Base-by-base conservation (phyloP, 2,888 invertebrate species). In the Caenorhabditis japonica region DNA sequence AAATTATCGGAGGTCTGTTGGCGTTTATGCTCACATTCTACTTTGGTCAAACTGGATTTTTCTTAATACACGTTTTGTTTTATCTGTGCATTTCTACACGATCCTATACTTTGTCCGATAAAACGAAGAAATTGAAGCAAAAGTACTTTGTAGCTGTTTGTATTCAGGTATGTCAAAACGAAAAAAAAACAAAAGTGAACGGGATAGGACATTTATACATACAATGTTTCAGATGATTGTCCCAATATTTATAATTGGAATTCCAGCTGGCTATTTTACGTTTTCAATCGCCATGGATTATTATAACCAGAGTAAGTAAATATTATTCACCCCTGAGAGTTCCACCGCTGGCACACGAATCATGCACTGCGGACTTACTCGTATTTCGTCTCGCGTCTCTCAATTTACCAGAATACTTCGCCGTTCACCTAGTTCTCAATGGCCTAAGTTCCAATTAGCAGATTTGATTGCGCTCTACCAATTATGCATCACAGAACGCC, bases 61-160 rank as follows among this genome's bases (percentile, higher is more conserved):
- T 69, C 36, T 43, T 55, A 4, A 5, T 30, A 1, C 60, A 70
- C 17, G 55, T 56, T 1, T 61, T 55, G 4, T 51, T 59, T n/a
- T 60, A 70, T 27, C 34, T 70, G 4, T 70, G 60, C 19, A 55
- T 59, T 17, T 55, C 70, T 12, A 55, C 60, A 33, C 55, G 56
- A 17, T 23, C 47, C 13, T 61, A 41, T 34, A 27, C 59, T 21
- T 41, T 61, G 4, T 60, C 60, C 2, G 47, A 41, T 4, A 61
- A 53, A 17, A 69, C 69, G 4, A 69, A 60, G 19, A 46, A 36
- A n/a, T 15, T 69, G 46, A 59, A 69, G 39, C 27, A 39, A n/a
- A 69, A 60, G 30, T 69, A 69, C 39, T 69, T 69, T 27, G 12
- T 55, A 4, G 59, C 69, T 7, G 69, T 69, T 25, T 69, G 69